Evolutionary conservation across 1,140 invertebrate species (phyloP), one percentile per base, ranked within the genome.

Genomic region (Lutraria rhynchaena): DNA sequence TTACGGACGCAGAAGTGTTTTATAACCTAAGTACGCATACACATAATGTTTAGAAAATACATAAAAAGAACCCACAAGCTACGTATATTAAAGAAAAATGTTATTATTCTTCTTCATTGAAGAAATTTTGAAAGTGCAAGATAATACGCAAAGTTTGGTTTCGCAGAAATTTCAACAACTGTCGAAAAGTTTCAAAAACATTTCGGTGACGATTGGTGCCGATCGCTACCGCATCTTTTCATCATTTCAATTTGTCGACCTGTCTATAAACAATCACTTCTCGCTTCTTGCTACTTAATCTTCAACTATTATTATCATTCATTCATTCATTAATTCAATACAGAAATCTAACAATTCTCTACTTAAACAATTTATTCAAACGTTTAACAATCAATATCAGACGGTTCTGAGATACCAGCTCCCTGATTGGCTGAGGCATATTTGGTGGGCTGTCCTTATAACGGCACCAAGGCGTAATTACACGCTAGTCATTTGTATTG

Each of bases 261-360:
- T 60, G 33, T 60, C 57, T 22, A 60, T 57, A 60, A 55, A 46
- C 71, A 58, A 19, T 46, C 35, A 44, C 49, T 60, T 74, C 55
- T 57, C 53, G 27, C 33, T 35, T 58, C 44, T 60, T 31, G 29
- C 24, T 53, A 31, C 29, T 74, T 74, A 57, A 58, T 60, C 71
- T 74, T 46, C 71, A 41, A 4, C 53, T 55, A 58, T 74, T 74
- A 74, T 57, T 60, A 74, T 74, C 71, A 33, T 46, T 58, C 71
- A 33, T 46, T 58, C 55, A 74, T 58, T 74, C 44, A 74, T 74
- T 74, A 74, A 74, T 74, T 74, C 55, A 55, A 74, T 74, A 74
- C 55, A 67, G 51, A 44, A 60, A 74, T 74, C 44, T 31, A 60
- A 57, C 71, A 60, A 44, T 71, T 41, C 22, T 19, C 63, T 67